Base-by-base conservation (phyloP, 2,113 vertebrate species). In the Bubo scandiacus region DNA sequence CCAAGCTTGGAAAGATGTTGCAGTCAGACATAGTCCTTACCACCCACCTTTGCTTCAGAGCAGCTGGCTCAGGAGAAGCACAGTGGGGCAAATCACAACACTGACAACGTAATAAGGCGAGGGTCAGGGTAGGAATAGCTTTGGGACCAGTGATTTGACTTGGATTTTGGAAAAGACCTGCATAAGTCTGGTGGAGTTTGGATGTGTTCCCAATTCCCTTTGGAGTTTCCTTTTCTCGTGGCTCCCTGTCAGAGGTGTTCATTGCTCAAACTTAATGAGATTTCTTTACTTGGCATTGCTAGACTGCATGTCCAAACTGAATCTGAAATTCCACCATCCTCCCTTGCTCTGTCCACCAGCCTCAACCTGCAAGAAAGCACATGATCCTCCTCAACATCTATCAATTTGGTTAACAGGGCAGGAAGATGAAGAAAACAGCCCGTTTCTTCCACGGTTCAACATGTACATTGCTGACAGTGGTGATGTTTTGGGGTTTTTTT, bases 251-350 rank as follows among this genome's bases (percentile, higher is more conserved):
- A 92, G 85, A 51, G 0, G 1, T 30, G n/a, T 40, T 92, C 82
- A 6, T 73, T 81, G 88, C 87, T 86, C 80, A 88, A 62, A 88
- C 51, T 63, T 61, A 78, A 5, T 17, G 88, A 90, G 63, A 83
- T 94, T 93, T 94, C 90, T 82, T 77, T 89, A 30, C 42, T 72
- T 83, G 81, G 79, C 72, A 14, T 77, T 77, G 79, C 17, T 6
- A 79, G 42, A 55, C 57, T 79, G 61, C 95, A 36, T 94, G 73
- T 89, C 84, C 93, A 90, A 95, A 96, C 86, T 0, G 1, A 51
- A 80, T 75, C 67, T 83, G 79, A 70, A 92, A 92, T 96, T 94
- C 90, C 66, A 19, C 71, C 74, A 30, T 73, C 58, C 79, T 94
- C 66, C 66, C 66, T 82, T 2, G 0, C 71, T 70, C 62, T 55